Evolutionary conservation across 2,888 invertebrate species (phyloP).

Genomic region (Sminthurides aquaticus): DNA sequence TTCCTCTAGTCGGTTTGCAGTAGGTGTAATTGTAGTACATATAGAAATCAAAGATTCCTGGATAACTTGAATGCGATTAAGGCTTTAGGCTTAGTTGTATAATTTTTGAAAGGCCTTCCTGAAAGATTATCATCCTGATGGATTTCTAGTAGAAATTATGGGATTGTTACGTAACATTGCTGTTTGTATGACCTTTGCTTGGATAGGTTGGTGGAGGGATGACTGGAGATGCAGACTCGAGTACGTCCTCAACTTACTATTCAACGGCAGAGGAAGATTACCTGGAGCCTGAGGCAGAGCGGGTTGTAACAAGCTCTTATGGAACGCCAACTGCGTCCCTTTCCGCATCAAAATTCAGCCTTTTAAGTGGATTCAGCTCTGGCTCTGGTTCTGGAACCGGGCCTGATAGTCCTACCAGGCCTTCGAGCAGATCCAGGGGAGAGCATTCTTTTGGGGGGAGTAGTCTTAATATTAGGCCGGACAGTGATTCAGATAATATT

Average conservation of each 20-base stretch:
- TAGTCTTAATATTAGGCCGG: not conserved
- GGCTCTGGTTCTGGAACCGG: not conserved
- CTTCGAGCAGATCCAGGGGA: not conserved
- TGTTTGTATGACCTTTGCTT: too few species aligned
- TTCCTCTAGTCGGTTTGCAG: too few species aligned
- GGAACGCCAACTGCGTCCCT: conserved; percentile 9
- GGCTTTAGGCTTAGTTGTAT: too few species aligned
- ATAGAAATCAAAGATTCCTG: too few species aligned
- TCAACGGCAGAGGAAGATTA: conserved; percentile 42
- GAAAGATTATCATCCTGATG: too few species aligned
- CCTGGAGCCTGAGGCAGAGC: conserved; percentile 11
- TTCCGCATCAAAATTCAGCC: conserved; percentile 3
- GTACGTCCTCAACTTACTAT: conserved; percentile 18
- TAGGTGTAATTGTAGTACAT: too few species aligned
- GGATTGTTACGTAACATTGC: too few species aligned
- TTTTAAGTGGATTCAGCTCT: conserved; percentile 2
- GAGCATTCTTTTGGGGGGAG: not conserved
- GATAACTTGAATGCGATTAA: too few species aligned
- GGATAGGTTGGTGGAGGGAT: too few species aligned
- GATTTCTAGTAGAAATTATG: too few species aligned
- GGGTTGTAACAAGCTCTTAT: not conserved
- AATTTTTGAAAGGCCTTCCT: too few species aligned
- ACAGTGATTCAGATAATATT: not conserved
- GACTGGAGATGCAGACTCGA: not conserved
- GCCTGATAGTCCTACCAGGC: not conserved